A percentile compares a stretch with the other conserved stretches of the same genome.
These are phyloP conservation scores for Bedellia somnulentella DNA, from an alignment of 2,888 invertebrate species.

Conservation along the genomic window DNA sequence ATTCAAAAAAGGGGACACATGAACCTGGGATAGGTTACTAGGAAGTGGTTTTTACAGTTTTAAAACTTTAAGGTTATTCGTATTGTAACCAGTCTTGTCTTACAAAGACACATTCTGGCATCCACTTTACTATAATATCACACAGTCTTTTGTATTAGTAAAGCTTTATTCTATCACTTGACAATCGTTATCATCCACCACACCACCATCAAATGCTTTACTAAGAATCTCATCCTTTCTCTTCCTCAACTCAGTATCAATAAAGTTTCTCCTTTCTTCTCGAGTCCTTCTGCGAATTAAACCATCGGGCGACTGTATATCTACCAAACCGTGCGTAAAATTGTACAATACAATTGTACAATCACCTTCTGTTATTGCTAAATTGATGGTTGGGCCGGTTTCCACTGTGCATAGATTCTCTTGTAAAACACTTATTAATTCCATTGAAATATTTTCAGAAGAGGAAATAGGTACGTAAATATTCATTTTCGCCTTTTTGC, in stretches of 20 bases:
- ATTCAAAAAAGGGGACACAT: no score
- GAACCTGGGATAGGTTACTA: no score
- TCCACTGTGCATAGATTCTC: conserved; percentile 47
- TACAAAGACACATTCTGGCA: no score
- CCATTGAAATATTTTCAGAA: conserved; percentile 26
- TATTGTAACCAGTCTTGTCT: no score
- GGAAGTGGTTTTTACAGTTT: no score
- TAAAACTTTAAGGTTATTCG: no score
- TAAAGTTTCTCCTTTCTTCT: conserved; percentile 31
- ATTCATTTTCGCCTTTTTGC: conserved; percentile 34
- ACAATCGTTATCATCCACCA: conserved; percentile 40
- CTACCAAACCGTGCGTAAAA: conserved; percentile 36
- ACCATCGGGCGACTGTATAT: conserved; percentile 24
- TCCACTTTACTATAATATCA: no score
- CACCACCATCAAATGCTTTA: conserved; percentile 39
- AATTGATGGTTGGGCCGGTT: conserved; percentile 35
- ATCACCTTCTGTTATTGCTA: conserved; percentile 47
- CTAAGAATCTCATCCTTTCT: conserved; percentile 29
- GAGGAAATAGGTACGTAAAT: conserved; percentile 45
- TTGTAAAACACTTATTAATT: conserved; percentile 34
- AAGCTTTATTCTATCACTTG: no score
- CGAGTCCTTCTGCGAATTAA: conserved; percentile 20
- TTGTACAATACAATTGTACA: conserved; percentile 45
- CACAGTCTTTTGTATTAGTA: no score
- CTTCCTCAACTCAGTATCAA: conserved; percentile 39